Base-by-base conservation (phyloP, 2,888 invertebrate species). In the Mechanitis messenoides region DNA sequence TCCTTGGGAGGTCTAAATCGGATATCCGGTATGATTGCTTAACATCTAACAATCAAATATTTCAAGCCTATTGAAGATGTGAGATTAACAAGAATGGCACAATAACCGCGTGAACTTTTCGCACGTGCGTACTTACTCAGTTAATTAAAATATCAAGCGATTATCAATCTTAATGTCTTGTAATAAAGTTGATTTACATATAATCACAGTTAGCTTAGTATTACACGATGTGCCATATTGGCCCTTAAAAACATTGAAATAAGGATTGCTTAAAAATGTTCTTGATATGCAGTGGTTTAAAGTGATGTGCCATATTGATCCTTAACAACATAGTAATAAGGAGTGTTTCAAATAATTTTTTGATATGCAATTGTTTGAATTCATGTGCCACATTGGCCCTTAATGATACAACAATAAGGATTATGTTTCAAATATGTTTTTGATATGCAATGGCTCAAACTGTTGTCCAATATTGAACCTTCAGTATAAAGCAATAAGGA, bases 81-180 rank as follows among this genome's bases (percentile, higher is more conserved):
- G 9, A 50, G 50, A 50, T 50, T 50, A 50, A 33, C 28, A 33
- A 56, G 53, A 50, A 58, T 54, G 47, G 60, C 65, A 60, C 62
- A 62, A 65, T 62, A 62, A 50, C 62, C 60, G 58, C 53, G 53
- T 56, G 56, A 65, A 60, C 58, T 56, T 54, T 59, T 56, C 56
- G 56, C 65, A 65, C 60, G 54, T 61, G 62, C 56, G 47, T 33
- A 35, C 33, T 53, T 56, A 59, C 53, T 33, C 56, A 28, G 50
- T 33, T 53, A 4, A 3, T 2, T 9, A 45, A 11, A 35, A 5
- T 20, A 12, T 9, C 60, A 62, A 4, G 50, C 45, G n/a, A 65
- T 35, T 56, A 45, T 58, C 31, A 33, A 9, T 59, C 53, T 46
- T 65, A 57, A n/a, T 5, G 2, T 3, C 3, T 42, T 20, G 0